A percentile compares a stretch with the other conserved stretches of the same genome.
These are phyloP conservation scores for Cuculus canorus DNA, from an alignment of 2,797 vertebrate species.

Conservation along the genomic window DNA sequence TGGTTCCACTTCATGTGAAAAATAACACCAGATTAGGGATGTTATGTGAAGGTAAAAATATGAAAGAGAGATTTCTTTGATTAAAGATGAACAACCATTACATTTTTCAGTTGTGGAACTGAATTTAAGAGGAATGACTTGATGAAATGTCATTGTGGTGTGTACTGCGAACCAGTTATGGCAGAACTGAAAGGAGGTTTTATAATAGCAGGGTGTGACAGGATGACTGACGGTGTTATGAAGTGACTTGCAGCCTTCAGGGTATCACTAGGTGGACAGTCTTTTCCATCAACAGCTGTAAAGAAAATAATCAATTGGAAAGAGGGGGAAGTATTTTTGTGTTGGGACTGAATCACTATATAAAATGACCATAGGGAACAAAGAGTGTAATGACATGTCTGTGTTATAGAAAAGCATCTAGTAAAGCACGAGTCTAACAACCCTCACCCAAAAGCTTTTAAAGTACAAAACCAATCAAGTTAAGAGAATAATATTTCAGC, in stretches of 20 bases:
- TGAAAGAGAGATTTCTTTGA: neutral
- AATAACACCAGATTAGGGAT: neutral
- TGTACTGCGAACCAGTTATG: slow-evolving; percentile 23
- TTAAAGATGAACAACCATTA: neutral
- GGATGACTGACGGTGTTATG: neutral
- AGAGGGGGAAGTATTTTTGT: neutral
- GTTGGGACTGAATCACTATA: neutral
- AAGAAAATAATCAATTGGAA: neutral
- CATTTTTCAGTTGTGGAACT: neutral
- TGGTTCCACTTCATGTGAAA: neutral
- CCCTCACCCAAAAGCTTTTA: slow-evolving; percentile 5
- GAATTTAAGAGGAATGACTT: slow-evolving; percentile 13
- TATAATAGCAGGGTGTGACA: neutral
- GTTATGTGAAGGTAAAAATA: neutral
- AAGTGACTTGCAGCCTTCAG: neutral
- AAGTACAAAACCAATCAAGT: slow-evolving; percentile 13
- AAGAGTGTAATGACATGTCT: neutral
- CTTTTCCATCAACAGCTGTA: slow-evolving; percentile 10
- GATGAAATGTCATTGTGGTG: slow-evolving; percentile 18
- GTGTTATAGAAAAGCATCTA: neutral
- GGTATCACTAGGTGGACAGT: neutral
- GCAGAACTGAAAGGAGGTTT: neutral
- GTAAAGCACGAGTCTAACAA: slow-evolving; percentile 4
- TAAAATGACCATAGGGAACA: neutral
- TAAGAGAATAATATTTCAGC: slow-evolving; percentile 32